Conservation (phyloP, 2,113 vertebrate species). For the Picathartes gymnocephalus region DNA sequence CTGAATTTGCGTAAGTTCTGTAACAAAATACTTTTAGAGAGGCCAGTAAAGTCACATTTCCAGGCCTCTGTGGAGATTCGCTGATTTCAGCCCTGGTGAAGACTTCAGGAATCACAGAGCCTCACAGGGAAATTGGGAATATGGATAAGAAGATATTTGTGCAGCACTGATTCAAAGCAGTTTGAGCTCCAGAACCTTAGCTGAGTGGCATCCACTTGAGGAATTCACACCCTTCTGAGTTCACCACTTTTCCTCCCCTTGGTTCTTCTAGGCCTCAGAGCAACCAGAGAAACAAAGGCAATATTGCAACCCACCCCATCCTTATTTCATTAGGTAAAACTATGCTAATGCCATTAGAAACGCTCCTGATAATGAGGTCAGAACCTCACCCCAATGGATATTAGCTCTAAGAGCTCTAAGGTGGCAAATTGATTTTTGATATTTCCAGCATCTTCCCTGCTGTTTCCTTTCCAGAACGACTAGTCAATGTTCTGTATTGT, state of each 20-base stretch:
- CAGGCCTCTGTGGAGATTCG: neutral
- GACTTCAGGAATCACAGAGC: neutral
- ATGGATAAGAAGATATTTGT: neutral
- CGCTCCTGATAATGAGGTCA: rapidly evolving
- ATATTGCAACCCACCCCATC: neutral
- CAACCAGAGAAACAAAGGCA: neutral
- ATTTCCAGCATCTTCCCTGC: neutral
- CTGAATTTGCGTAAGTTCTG: neutral
- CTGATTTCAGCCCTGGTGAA: neutral
- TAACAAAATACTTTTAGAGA: neutral
- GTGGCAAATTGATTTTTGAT: neutral
- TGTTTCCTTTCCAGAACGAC: neutral
- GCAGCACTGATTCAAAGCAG: neutral
- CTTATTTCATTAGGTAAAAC: neutral
- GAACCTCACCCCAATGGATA: neutral
- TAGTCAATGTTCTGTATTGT: neutral
- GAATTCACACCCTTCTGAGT: neutral
- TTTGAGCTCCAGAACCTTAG: neutral
- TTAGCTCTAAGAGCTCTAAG: neutral
- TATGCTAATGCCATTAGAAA: neutral
- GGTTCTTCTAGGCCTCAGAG: neutral
- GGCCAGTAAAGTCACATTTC: neutral
- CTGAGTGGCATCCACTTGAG: neutral
- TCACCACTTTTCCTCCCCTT: neutral
- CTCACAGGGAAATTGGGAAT: rapidly evolving